These are phyloP conservation scores for Parazoanthus swiftii DNA, from an alignment of 92 coral and sea anemone genomes.

Conservation along the genomic window DNA sequence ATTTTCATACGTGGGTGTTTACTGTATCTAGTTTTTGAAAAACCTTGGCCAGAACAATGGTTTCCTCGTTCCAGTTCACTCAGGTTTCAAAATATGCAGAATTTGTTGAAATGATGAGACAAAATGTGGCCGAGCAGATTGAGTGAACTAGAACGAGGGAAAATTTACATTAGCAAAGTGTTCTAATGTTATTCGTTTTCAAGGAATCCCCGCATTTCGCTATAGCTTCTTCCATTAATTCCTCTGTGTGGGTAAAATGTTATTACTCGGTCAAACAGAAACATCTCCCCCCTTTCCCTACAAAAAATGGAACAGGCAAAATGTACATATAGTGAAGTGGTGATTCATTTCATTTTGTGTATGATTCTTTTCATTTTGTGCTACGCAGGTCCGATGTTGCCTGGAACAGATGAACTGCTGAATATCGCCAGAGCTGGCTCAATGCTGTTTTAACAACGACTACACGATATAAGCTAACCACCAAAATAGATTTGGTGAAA, in stretches of 20 bases:
- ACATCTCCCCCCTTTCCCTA: not conserved
- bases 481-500: not conserved
- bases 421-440: slow-evolving; percentile 23
- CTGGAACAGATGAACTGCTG: slow-evolving; percentile 42
- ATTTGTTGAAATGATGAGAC: too few species aligned
- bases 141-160: too few species aligned
- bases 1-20: not conserved
- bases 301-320: too few species aligned
- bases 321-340: not conserved
- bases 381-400: slow-evolving; percentile 55
- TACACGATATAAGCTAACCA: too few species aligned
- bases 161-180: too few species aligned
- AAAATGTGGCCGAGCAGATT: too few species aligned
- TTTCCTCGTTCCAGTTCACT: not conserved
- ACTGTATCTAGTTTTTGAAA: not conserved
- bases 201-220: not conserved
- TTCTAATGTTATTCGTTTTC: not conserved
- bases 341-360: not conserved
- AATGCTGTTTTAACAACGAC: slow-evolving; percentile 7
- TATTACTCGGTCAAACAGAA: too few species aligned
- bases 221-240: too few species aligned
- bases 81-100: not conserved
- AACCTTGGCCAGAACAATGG: not conserved
- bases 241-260: too few species aligned
- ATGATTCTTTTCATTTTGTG: not conserved